A percentile compares a stretch with the other conserved stretches of the same genome.
phyloP scores from a whole-genome alignment of 2,113 vertebrate species.

The Crotalus viridis region DNA sequence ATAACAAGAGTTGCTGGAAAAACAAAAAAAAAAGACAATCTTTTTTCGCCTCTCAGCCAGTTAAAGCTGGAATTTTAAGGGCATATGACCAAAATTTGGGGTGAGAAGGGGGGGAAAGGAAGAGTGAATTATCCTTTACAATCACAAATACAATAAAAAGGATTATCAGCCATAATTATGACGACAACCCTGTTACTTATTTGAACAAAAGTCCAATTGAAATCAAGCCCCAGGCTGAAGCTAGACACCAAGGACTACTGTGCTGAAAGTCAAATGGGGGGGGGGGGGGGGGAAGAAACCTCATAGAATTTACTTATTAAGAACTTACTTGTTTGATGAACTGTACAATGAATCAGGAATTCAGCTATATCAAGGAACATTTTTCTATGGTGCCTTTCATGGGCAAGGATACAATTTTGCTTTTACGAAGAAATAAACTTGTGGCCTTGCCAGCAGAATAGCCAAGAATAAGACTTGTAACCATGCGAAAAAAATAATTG shows the following conservation, averaged over 20 bases:
- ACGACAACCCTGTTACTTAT: constrained; percentile 65
- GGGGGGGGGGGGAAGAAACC: constrained; percentile 56
- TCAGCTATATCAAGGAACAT: constrained; percentile 32
- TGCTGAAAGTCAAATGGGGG: constrained; percentile 65
- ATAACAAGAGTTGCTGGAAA: constrained; percentile 39
- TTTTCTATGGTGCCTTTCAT: constrained; percentile 28
- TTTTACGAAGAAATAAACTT: neutral
- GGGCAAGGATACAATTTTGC: neutral
- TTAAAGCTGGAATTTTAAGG: constrained; percentile 17
- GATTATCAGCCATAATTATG: constrained; percentile 62
- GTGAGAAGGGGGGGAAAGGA: neutral
- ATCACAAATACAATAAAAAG: constrained; percentile 60
- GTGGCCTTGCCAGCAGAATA: neutral
- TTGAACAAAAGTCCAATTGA: constrained; percentile 72
- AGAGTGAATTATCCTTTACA: constrained; percentile 44
- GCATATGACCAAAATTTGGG: constrained; percentile 32
- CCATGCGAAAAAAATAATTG: constrained; percentile 11
- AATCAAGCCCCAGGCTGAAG: constrained; percentile 65
- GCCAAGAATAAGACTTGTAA: fast-evolving
- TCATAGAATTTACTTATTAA: constrained; percentile 62
- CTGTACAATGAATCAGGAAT: constrained; percentile 47
- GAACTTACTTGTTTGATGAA: constrained; percentile 62
- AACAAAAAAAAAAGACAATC: constrained; percentile 33
- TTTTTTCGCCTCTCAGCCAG: constrained; percentile 30
- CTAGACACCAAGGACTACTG: constrained; percentile 67